Evolutionary conservation across 2,113 vertebrate genomes (phyloP).

Genomic region (Xenopus laevis): DNA sequence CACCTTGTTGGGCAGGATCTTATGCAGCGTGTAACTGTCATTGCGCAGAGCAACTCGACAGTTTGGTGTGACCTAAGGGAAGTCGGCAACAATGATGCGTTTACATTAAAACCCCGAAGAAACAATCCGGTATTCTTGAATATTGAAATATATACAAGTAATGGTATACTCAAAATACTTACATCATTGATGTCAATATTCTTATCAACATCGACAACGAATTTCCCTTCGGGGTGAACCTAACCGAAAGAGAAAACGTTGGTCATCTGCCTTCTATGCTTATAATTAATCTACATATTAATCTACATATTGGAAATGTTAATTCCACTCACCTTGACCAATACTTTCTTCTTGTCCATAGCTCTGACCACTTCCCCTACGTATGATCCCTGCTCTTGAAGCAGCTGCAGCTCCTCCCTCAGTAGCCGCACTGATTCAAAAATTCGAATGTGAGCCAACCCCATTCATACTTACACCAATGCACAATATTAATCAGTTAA

Average conservation of each 20-base stretch:
- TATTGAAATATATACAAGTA: no score
- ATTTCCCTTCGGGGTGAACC: conserved; percentile 97
- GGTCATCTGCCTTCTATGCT: no score
- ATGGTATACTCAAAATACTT: conserved; percentile 55
- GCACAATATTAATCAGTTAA: no score
- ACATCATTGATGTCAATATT: conserved; percentile 98
- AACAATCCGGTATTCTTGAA: no score
- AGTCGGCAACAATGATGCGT: no score
- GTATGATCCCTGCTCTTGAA: conserved; percentile 96
- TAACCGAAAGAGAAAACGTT: conserved; percentile 44
- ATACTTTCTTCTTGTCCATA: conserved; percentile 98
- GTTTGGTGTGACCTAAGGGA: conserved; percentile 87
- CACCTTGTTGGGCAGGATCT: conserved; percentile 97
- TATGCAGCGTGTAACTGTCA: conserved; percentile 96
- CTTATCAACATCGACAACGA: conserved; percentile 97
- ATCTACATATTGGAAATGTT: no score
- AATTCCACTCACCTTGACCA: conserved; percentile 80
- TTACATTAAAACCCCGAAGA: no score
- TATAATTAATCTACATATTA: no score
- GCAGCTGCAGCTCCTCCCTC: conserved; percentile 91
- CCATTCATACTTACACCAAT: no score
- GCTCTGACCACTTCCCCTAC: conserved; percentile 96
- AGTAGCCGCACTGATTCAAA: conserved; percentile 78
- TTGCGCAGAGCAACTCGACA: conserved; percentile 94
- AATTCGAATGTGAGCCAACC: no score